Evolutionary conservation across 2,113 vertebrate genomes (phyloP).

Genomic region (Megaceryle torquata): DNA sequence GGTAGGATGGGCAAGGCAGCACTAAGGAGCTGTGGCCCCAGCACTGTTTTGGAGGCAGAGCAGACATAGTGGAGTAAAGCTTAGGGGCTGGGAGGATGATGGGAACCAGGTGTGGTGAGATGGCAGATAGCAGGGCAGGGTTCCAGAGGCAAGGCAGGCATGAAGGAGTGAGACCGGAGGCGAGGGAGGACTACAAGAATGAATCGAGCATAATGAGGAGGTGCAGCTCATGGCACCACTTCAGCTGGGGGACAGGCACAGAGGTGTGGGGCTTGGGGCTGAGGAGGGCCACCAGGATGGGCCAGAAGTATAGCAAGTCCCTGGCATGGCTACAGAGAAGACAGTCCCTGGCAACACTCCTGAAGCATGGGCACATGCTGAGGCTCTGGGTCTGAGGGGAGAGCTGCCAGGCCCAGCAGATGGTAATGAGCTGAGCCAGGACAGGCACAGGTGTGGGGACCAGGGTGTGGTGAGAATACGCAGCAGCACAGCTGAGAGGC

Average conservation of each 20-base stretch:
- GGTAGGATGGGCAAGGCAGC: not conserved
- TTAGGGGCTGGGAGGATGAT: not conserved
- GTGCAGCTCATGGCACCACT: not conserved
- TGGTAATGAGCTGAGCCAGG: not conserved
- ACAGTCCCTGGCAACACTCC: accelerated
- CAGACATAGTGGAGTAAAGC: not conserved
- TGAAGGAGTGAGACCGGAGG: not conserved
- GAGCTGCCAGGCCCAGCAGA: not conserved
- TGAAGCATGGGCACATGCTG: not conserved
- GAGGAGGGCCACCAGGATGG: not conserved
- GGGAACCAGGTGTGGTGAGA: not conserved
- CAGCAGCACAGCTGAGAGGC: not conserved
- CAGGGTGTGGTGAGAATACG: not conserved
- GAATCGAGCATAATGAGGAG: not conserved
- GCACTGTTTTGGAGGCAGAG: not conserved
- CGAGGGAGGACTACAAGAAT: conserved; percentile 22
- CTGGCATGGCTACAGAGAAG: not conserved
- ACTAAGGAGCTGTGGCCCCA: not conserved
- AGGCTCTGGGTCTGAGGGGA: accelerated
- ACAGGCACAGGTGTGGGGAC: not conserved
- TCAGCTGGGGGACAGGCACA: not conserved
- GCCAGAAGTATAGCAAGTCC: not conserved
- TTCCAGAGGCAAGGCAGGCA: not conserved
- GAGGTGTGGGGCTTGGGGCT: not conserved
- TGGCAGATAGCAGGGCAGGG: not conserved